Evolutionary conservation across 2,888 invertebrate genomes (phyloP).

Genomic region (Drosophila rubida): DNA sequence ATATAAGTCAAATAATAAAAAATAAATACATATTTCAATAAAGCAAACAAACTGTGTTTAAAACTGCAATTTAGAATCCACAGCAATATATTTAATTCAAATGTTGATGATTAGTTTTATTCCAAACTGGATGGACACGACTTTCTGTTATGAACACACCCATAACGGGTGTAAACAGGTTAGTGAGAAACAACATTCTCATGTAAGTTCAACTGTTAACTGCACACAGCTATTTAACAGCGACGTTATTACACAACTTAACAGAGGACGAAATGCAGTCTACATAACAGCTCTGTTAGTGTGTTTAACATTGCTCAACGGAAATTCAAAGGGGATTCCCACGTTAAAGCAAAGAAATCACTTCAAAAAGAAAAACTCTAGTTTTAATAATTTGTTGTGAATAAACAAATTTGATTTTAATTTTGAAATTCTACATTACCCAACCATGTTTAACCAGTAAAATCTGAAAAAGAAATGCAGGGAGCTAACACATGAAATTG

Average conservation of each 20-base stretch:
- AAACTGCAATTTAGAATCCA: neutral
- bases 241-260: neutral
- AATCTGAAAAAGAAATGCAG: neutral
- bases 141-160: neutral
- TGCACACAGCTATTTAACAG: neutral
- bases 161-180: neutral
- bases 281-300: neutral
- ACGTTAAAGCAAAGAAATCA: too few relatives aligned
- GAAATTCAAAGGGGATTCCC: neutral
- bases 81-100: neutral
- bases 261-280: neutral
- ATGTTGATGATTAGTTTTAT: neutral
- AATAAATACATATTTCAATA: conserved; percentile 81
- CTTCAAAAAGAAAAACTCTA: too few relatives aligned
- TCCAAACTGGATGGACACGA: neutral
- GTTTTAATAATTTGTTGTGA: too few relatives aligned
- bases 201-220: neutral
- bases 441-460: neutral
- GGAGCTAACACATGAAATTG: conserved; percentile 7
- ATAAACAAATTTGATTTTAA: too few relatives aligned
- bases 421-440: too few relatives aligned
- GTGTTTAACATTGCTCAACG: neutral
- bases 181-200: neutral
- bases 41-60: conserved; percentile 56
- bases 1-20: conserved; percentile 80